Evolutionary conservation across 2,797 vertebrate species (phyloP).

Genomic region (Muscicapa striata): DNA sequence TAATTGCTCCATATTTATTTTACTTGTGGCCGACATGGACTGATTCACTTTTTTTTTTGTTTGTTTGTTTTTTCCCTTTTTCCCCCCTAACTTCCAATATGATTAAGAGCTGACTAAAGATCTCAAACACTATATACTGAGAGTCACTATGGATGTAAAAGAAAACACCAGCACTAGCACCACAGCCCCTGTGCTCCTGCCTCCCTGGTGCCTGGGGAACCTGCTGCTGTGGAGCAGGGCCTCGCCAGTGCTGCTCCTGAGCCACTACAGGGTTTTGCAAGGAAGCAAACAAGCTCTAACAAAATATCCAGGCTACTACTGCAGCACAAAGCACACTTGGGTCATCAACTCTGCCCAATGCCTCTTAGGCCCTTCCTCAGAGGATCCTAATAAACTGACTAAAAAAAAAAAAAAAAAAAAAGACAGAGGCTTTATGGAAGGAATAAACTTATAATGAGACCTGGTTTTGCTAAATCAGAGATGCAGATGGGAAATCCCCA

Average conservation of each 20-base stretch:
- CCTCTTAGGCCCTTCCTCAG: neutral
- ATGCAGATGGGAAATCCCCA: conserved; percentile 24
- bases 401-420: neutral
- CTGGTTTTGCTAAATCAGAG: conserved; percentile 38
- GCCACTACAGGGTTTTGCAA: conserved; percentile 33
- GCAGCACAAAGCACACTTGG: conserved; percentile 4
- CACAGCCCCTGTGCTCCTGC: conserved; percentile 2
- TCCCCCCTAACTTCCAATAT: neutral
- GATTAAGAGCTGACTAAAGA: conserved; percentile 62
- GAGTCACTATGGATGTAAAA: conserved; percentile 68
- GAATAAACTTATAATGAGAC: conserved; percentile 40
- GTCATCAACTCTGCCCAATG: conserved; percentile 16
- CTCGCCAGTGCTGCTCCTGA: neutral
- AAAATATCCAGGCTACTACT: conserved; percentile 43
- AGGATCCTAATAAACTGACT: conserved; percentile 31
- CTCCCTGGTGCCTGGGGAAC: conserved; percentile 25
- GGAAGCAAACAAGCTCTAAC: conserved; percentile 63
- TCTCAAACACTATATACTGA: conserved; percentile 75
- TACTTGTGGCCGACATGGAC: conserved; percentile 36
- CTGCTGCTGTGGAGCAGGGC: neutral
- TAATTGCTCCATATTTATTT: conserved; percentile 49
- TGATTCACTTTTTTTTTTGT: neutral
- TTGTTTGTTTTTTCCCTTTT: neutral
- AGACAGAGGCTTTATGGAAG: neutral
- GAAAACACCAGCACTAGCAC: conserved; percentile 69